Evolutionary conservation across 2,113 vertebrate species (phyloP).

Genomic region (Hippocampus abdominalis): DNA sequence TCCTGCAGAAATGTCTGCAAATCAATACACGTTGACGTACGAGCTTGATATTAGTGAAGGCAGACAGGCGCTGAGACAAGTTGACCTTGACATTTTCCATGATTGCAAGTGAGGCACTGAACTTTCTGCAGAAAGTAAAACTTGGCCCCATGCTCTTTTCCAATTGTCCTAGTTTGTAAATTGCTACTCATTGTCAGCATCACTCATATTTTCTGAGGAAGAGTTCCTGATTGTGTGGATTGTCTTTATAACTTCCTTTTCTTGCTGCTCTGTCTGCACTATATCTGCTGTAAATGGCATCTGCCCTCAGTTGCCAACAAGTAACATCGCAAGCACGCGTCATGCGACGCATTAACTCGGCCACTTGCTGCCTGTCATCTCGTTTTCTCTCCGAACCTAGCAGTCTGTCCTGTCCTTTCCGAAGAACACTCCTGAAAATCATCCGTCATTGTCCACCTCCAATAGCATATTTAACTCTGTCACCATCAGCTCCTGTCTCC

Average conservation of each 20-base stretch:
- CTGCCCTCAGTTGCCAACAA: no score
- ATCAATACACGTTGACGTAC: neutral
- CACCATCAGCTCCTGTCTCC: no score
- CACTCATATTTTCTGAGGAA: neutral
- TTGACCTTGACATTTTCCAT: neutral
- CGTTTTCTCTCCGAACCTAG: no score
- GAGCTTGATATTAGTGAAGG: neutral
- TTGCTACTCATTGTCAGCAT: neutral
- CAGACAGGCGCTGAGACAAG: neutral
- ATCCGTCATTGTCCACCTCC: no score
- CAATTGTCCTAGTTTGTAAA: neutral
- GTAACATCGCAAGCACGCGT: no score
- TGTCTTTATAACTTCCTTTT: neutral
- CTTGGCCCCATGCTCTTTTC: neutral
- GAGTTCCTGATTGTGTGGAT: no score
- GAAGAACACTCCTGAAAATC: no score
- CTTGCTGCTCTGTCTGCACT: neutral
- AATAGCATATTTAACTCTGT: no score
- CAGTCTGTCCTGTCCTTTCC: no score
- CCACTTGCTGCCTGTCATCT: no score
- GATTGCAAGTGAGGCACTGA: neutral
- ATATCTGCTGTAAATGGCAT: no score
- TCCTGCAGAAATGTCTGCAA: neutral
- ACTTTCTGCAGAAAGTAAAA: neutral
- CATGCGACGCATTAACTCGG: no score